Evolutionary conservation across 37 sponge, comb jelly and placozoan genomes (phyloP).

Genomic region (Tethya wilhelma): DNA sequence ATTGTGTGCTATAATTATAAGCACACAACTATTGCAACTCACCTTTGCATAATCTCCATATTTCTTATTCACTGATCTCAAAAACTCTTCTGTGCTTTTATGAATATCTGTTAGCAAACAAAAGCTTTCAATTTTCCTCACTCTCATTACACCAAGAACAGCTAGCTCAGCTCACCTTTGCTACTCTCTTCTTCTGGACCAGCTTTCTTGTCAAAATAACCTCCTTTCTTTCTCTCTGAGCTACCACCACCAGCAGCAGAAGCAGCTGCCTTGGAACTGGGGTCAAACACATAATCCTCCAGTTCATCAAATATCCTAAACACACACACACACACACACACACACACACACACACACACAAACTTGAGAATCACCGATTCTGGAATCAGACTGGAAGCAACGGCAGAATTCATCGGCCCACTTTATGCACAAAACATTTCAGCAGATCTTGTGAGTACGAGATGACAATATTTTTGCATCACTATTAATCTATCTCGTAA

Average conservation of each 20-base stretch:
- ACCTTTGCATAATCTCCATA: no score
- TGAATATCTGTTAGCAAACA: no score
- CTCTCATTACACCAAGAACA: no score
- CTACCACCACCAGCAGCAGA: not conserved
- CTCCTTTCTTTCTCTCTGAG: not conserved
- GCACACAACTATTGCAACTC: no score
- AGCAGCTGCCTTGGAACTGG: not conserved
- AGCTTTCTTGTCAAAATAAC: not conserved
- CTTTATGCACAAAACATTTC: slow-evolving; percentile 49
- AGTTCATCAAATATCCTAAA: slow-evolving; percentile 81
- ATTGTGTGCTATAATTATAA: no score
- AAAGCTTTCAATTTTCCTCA: no score
- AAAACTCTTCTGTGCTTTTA: no score
- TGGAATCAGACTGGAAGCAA: slow-evolving; percentile 73
- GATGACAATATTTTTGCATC: not conserved
- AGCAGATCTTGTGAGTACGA: slow-evolving; percentile 37
- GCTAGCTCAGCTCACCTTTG: not conserved
- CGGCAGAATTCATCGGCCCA: slow-evolving; percentile 61
- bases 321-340: not conserved
- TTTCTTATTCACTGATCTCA: no score
- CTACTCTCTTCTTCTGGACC: not conserved
- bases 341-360: no score
- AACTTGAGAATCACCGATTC: slow-evolving; percentile 59
- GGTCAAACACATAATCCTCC: slow-evolving; percentile 80
- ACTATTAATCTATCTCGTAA: no score